These are phyloP conservation scores for Conistra vaccinii DNA, from an alignment of 2,888 invertebrate species.

Conservation along the genomic window DNA sequence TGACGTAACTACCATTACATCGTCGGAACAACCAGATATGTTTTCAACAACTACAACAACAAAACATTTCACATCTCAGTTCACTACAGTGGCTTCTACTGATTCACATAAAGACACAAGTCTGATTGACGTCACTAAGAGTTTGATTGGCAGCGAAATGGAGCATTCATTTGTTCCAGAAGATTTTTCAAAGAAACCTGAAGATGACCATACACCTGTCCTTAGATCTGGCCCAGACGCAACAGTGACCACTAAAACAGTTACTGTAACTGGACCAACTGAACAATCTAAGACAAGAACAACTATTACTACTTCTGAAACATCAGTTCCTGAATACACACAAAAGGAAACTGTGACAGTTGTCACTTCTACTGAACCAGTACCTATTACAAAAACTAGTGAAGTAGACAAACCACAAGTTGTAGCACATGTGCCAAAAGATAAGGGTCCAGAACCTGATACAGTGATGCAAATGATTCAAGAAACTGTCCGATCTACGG, in stretches of 20 bases:
- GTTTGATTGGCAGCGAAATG: slow-evolving; percentile 48
- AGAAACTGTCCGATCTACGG: slow-evolving; percentile 50
- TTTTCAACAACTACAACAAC: slow-evolving; percentile 36
- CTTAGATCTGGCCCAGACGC: slow-evolving; percentile 23
- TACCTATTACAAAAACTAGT: background rate
- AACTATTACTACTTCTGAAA: slow-evolving; percentile 42
- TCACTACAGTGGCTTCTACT: slow-evolving; percentile 41
- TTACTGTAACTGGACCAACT: slow-evolving; percentile 23
- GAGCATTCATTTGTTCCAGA: slow-evolving; percentile 21
- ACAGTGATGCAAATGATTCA: slow-evolving; percentile 55
- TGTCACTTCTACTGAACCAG: slow-evolving; percentile 29
- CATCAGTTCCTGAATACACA: slow-evolving; percentile 17
- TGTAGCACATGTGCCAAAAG: slow-evolving; percentile 4
- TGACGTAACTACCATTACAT: slow-evolving; percentile 14
- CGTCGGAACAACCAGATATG: slow-evolving; percentile 33
- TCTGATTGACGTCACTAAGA: slow-evolving; percentile 42
- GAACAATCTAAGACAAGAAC: slow-evolving; percentile 33
- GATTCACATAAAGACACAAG: slow-evolving; percentile 31
- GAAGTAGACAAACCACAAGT: slow-evolving; percentile 22
- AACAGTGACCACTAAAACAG: slow-evolving; percentile 40
- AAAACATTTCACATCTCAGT: slow-evolving; percentile 39
- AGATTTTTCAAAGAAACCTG: slow-evolving; percentile 9
- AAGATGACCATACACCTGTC: background rate
- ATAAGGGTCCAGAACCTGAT: slow-evolving; percentile 32
- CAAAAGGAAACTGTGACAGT: slow-evolving; percentile 27